Base-by-base conservation (phyloP, 1,140 invertebrate genomes). In the Bathynomus jamesi region DNA sequence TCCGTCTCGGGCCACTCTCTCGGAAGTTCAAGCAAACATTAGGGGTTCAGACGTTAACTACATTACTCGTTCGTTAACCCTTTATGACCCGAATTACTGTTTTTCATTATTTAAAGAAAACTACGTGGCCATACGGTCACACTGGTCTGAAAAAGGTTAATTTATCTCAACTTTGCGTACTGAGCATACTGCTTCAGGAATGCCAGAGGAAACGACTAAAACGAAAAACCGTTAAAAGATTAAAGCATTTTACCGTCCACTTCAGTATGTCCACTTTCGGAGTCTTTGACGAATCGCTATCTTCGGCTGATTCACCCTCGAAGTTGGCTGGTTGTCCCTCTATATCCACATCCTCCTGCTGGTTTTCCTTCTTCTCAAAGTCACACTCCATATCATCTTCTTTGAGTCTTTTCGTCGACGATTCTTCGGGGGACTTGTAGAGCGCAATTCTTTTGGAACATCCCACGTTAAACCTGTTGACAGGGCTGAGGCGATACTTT, bases 391-490 rank as follows among this genome's bases (percentile, higher is more conserved):
- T 60, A 10, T 68, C 71, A 13, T 78, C 76, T 46, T 73, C 69
- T 25, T 71, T 63, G 21, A 71, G 63, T 27, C 71, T 67, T 29
- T 77, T 77, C 32, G 70, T 74, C 2, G 76, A 73, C 2, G 76
- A 73, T 28, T 75, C 73, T 4, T 75, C 73, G 31, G 69, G 67
- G 24, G 68, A 67, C 73, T 77, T 77, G 72, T 79, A 82, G 30
- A 83, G 76, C 21, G 80, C 80, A 71, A 82, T 78, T 32, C 82
- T 79, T 71, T 81, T 80, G 28, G 82, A 80, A 76, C 81, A 83
- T 61, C 80, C 81, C 32, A 83, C 82, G 79, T 84, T 85, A 79
- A 82, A 85, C 73, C 78, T 79, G 61, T 64, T 17, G n/a, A 67
- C 46, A 68, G 29, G 13, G 21, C 30, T 24, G 8, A 40, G n/a